Percentiles rank a stretch among this genome's conserved stretches.
Evolutionary conservation across 2,113 vertebrate species (phyloP).

Genomic region (Peromyscus polionotus): DNA sequence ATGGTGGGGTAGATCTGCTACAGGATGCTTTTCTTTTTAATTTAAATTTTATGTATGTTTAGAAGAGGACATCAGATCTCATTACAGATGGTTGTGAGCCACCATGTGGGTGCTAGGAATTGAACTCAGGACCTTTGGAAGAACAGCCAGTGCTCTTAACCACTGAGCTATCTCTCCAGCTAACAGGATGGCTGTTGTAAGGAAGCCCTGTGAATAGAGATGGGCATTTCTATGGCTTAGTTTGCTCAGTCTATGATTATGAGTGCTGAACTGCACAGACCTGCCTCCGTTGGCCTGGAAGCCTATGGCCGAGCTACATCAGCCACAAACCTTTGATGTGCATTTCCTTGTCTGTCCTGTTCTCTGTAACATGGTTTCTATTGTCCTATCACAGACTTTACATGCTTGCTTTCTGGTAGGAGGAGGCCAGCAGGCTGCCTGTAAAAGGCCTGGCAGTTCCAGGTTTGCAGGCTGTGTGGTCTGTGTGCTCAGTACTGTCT

Average conservation of each 20-base stretch:
- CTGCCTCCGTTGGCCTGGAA: too few relatives aligned
- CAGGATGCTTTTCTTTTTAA: background rate
- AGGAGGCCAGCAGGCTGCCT: background rate
- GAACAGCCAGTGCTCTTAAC: background rate
- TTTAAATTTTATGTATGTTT: background rate
- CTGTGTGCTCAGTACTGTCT: background rate
- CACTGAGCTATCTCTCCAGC: background rate
- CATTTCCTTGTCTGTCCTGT: background rate
- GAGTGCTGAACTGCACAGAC: background rate
- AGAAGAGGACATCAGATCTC: background rate
- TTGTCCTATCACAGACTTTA: background rate
- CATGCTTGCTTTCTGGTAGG: background rate
- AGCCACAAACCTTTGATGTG: background rate
- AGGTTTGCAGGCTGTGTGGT: background rate
- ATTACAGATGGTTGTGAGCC: background rate
- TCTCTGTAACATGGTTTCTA: background rate
- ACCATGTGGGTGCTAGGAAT: background rate
- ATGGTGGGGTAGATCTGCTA: background rate
- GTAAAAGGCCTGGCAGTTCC: background rate
- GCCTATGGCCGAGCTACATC: fast-evolving
- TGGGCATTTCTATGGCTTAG: background rate
- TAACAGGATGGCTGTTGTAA: background rate
- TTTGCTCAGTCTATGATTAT: background rate
- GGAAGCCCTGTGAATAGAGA: background rate
- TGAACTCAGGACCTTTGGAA: background rate